A percentile compares a stretch with the other conserved stretches of the same genome.
phyloP scores from a whole-genome alignment of 1,140 invertebrate species.

The Gonatopus flavifemur region DNA sequence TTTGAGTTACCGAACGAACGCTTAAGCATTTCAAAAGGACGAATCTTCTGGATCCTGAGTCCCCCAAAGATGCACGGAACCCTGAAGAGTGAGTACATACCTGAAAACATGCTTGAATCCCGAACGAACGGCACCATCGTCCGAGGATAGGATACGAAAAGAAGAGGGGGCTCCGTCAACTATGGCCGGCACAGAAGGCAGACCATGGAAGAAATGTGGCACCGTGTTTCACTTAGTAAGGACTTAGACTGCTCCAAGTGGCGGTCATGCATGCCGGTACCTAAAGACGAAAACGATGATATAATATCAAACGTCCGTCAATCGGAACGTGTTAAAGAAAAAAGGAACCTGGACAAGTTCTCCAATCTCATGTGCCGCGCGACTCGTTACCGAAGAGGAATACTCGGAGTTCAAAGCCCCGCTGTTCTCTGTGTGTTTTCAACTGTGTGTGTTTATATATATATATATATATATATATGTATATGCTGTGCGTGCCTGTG shows the following conservation, averaged over 20 bases:
- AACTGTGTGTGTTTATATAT: too few species aligned
- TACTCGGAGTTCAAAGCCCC: too few species aligned
- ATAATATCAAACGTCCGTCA: constrained; percentile 17
- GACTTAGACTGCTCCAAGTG: constrained; percentile 52
- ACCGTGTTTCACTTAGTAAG: constrained; percentile 51
- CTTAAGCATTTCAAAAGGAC: too few species aligned
- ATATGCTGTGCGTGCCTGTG: too few species aligned
- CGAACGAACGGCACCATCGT: constrained; percentile 22
- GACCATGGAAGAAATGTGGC: constrained; percentile 55
- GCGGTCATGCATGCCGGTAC: constrained; percentile 36
- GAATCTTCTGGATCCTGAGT: too few species aligned
- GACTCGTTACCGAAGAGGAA: too few species aligned
- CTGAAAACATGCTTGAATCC: constrained; percentile 12
- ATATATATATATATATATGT: too few species aligned
- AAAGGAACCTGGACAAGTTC: too few species aligned
- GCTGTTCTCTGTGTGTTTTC: too few species aligned
- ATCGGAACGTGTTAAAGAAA: constrained; percentile 13
- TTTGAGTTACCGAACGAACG: too few species aligned
- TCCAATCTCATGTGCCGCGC: too few species aligned
- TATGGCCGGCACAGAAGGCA: constrained; percentile 53
- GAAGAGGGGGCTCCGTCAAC: constrained; percentile 41
- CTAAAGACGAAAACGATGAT: constrained; percentile 15
- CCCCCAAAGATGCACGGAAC: too few species aligned
- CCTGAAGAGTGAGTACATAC: background rate
- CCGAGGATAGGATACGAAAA: constrained; percentile 2